A percentile compares a stretch with the other conserved stretches of the same genome.
phyloP scores from a whole-genome alignment of 1,140 invertebrate species.

The honey bee (Apis mellifera) region DNA sequence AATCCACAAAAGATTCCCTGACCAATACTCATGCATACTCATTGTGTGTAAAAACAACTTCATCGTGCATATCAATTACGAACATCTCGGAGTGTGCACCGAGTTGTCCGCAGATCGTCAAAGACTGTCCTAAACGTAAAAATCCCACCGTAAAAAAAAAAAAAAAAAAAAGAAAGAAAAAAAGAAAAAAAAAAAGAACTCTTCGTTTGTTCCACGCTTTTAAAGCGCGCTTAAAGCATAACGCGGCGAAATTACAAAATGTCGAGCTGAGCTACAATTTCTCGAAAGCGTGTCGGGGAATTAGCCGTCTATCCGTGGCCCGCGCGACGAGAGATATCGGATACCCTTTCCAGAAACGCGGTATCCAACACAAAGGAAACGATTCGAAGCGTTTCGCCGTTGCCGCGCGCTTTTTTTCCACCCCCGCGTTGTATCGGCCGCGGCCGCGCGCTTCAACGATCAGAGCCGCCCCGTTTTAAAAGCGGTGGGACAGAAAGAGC shows the following conservation, averaged over 20 bases:
- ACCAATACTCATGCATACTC: background rate
- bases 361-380: slow-evolving; percentile 26
- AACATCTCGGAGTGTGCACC: background rate
- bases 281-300: background rate
- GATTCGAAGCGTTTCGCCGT: slow-evolving; percentile 31
- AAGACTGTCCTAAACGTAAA: background rate
- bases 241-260: background rate
- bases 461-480: slow-evolving; percentile 11
- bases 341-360: slow-evolving; percentile 14
- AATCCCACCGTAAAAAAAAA: background rate
- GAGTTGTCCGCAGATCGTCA: no score
- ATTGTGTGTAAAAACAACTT: background rate
- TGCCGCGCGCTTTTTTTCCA: slow-evolving; percentile 3
- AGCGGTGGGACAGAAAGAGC: background rate
- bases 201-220: background rate
- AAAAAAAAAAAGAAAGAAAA: background rate
- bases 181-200: background rate
- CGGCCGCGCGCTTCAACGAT: slow-evolving; percentile 30
- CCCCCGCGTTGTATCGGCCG: slow-evolving; percentile 14
- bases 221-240: slow-evolving; percentile 7
- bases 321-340: slow-evolving; percentile 30
- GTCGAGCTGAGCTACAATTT: background rate
- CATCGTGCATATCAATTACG: background rate
- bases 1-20: background rate
- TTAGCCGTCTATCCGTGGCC: slow-evolving; percentile 9